phyloP scores from a whole-genome alignment of 2,797 vertebrate species.

The Melanogrammus aeglefinus region DNA sequence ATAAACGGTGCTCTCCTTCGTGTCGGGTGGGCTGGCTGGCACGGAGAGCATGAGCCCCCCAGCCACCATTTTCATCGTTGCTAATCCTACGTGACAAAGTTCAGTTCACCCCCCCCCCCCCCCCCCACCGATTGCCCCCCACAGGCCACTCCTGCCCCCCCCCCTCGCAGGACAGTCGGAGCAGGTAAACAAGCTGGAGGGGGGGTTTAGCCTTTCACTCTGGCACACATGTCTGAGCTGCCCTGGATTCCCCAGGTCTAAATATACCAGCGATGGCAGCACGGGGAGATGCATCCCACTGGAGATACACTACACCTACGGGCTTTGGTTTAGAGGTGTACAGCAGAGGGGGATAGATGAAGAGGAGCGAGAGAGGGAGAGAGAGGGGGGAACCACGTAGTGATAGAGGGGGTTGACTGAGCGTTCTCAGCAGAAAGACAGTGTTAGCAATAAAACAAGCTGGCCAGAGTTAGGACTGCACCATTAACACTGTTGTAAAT shows the following conservation, averaged over 20 bases:
- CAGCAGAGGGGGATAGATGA: not conserved
- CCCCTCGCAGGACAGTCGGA: not conserved
- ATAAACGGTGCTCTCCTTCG: slow-evolving; percentile 34
- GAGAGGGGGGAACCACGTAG: not conserved
- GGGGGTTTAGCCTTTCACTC: slow-evolving; percentile 52
- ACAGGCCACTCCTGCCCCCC: slow-evolving; percentile 22
- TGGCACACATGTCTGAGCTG: slow-evolving; percentile 44
- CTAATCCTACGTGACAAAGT: slow-evolving; percentile 26
- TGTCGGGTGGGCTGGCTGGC: slow-evolving; percentile 40
- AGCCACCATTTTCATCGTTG: slow-evolving; percentile 13
- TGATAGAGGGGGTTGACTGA: not conserved
- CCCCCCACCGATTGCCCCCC: slow-evolving; percentile 19
- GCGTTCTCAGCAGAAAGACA: not conserved
- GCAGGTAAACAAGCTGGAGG: slow-evolving; percentile 68
- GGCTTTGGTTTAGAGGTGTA: slow-evolving; percentile 24
- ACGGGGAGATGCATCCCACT: slow-evolving; percentile 49
- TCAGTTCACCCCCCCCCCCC: slow-evolving; percentile 2
- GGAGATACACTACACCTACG: slow-evolving; percentile 52
- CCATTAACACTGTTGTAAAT: not conserved
- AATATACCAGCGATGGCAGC: slow-evolving; percentile 67
- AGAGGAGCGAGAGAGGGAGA: not conserved
- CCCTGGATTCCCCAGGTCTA: slow-evolving; percentile 66
- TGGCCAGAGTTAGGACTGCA: not conserved
- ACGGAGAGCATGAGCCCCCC: slow-evolving; percentile 50
- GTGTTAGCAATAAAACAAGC: not conserved